Percentiles rank a stretch among this genome's conserved stretches.
These are phyloP conservation scores for Sorex fumeus DNA, from an alignment of 2,113 vertebrate genomes.

Conservation along the genomic window DNA sequence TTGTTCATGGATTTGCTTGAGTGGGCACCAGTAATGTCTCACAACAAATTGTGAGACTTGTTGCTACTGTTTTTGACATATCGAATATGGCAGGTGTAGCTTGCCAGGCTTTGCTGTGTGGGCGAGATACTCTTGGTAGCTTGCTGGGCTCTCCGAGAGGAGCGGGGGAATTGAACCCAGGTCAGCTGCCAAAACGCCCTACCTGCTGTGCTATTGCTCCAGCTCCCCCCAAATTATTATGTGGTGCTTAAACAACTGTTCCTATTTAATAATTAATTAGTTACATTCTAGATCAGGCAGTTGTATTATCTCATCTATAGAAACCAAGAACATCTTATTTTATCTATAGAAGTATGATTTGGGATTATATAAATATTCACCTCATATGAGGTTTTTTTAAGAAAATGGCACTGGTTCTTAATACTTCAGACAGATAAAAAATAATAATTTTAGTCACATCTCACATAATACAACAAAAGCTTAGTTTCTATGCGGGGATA, in stretches of 20 bases:
- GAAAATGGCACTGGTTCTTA: background rate
- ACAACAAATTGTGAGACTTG: too few relatives aligned
- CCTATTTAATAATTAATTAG: background rate
- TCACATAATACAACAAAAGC: background rate
- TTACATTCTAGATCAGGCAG: background rate
- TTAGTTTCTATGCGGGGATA: background rate
- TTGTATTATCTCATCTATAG: background rate
- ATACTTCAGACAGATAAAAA: background rate
- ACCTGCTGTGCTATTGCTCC: too few relatives aligned
- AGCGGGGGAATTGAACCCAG: too few relatives aligned
- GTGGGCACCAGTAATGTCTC: too few relatives aligned
- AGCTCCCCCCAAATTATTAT: too few relatives aligned
- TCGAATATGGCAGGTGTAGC: too few relatives aligned
- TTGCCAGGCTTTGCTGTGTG: too few relatives aligned
- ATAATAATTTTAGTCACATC: background rate
- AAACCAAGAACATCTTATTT: conserved; percentile 6
- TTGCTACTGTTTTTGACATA: too few relatives aligned
- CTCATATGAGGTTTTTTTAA: background rate
- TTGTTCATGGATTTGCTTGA: too few relatives aligned
- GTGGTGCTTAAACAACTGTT: background rate
- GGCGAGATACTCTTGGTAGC: too few relatives aligned
- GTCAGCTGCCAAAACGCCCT: too few relatives aligned
- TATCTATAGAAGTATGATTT: background rate
- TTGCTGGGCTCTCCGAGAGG: too few relatives aligned
- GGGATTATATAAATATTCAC: background rate